A percentile compares a stretch with the other conserved stretches of the same genome.
Conservation (phyloP, 2,113 vertebrate species). For the Eurystomus gularis region DNA sequence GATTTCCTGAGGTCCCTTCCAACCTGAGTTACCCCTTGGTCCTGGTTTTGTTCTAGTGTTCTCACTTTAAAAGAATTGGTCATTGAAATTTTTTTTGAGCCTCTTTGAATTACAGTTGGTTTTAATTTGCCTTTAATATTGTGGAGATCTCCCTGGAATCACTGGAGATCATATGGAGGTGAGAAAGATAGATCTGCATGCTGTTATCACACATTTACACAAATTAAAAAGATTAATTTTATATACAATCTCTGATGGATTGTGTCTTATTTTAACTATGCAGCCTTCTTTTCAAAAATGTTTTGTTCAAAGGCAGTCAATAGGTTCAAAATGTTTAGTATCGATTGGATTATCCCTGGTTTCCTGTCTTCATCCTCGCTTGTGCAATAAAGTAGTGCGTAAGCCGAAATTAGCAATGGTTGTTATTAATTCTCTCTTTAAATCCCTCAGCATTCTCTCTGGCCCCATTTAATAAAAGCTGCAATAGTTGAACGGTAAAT, state of each 20-base stretch:
- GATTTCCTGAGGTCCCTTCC: neutral
- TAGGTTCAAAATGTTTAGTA: constrained; percentile 26
- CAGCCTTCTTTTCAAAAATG: neutral
- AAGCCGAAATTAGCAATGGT: constrained; percentile 45
- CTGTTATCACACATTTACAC: neutral
- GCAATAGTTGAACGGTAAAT: constrained; percentile 65
- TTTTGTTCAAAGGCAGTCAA: neutral
- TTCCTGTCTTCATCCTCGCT: constrained; percentile 13
- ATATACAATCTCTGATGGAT: neutral
- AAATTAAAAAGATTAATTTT: neutral
- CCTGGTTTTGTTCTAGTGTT: neutral
- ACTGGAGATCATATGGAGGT: neutral
- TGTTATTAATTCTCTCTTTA: constrained; percentile 63
- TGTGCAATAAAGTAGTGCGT: constrained; percentile 43
- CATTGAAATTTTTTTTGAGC: neutral
- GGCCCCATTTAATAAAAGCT: constrained; percentile 65
- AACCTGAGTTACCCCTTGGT: accelerated
- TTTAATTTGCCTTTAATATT: neutral
- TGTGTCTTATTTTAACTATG: neutral
- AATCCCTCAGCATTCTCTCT: constrained; percentile 45
- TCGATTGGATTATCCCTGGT: constrained; percentile 48
- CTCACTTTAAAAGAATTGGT: neutral
- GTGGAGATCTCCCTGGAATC: neutral
- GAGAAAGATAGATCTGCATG: neutral
- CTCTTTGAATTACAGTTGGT: neutral